phyloP scores from a whole-genome alignment of 2,888 invertebrate species.

The Netelia inedita region DNA sequence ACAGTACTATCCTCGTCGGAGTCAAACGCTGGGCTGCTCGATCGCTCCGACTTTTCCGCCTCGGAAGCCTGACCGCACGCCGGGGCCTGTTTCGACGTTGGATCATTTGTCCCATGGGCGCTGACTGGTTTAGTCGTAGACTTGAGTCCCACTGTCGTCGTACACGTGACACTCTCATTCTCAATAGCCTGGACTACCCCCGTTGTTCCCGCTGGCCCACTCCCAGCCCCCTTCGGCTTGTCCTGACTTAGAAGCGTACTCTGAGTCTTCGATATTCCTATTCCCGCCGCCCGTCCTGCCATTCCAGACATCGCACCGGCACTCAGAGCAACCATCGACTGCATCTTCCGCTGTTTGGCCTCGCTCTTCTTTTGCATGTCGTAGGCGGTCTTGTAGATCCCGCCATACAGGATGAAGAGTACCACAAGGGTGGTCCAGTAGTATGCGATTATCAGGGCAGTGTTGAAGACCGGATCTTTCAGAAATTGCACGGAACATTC shows the following conservation, averaged over 20 bases:
- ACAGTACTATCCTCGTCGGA: conserved; percentile 96
- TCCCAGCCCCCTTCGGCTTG: conserved; percentile 87
- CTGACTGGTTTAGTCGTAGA: conserved; percentile 66
- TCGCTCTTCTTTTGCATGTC: conserved; percentile 99
- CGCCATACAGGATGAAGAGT: conserved; percentile 97
- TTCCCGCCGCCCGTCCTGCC: conserved; percentile 95
- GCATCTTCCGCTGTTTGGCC: conserved; percentile 98
- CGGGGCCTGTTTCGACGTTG: conserved; percentile 72
- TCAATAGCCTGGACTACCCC: conserved; percentile 76
- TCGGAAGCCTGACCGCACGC: conserved; percentile 85
- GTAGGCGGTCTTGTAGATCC: conserved; percentile 98
- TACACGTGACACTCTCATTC: conserved; percentile 69
- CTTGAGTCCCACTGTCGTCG: conserved; percentile 69
- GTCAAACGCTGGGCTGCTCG: conserved; percentile 97
- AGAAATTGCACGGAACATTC: conserved; percentile 99
- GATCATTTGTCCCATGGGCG: conserved; percentile 63
- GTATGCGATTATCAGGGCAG: conserved; percentile 97
- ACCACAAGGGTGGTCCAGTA: conserved; percentile 99
- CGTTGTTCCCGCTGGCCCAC: conserved; percentile 85
- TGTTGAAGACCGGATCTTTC: conserved; percentile 98
- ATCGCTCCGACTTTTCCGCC: conserved; percentile 92
- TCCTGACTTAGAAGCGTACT: conserved; percentile 89
- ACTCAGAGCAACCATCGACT: conserved; percentile 96
- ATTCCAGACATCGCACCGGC: conserved; percentile 96
- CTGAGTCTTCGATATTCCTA: conserved; percentile 92